These are phyloP conservation scores for Chaetogeoica ovagalla DNA, from an alignment of 2,888 invertebrate genomes.

Conservation along the genomic window DNA sequence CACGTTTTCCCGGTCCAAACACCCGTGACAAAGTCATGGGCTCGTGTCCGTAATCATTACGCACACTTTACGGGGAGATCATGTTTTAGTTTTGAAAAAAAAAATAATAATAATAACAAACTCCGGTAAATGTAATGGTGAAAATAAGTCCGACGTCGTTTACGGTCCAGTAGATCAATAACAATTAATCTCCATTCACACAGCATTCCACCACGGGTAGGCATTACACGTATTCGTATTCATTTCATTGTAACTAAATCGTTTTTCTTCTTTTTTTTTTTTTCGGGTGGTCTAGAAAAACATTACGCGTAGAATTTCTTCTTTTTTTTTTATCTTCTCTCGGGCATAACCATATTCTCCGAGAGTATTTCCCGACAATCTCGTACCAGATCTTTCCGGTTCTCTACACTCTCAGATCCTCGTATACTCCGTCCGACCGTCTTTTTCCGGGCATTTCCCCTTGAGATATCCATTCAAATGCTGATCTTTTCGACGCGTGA, in stretches of 20 bases:
- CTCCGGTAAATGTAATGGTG: background rate
- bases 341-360: too few species aligned
- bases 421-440: too few species aligned
- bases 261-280: background rate
- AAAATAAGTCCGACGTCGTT: conserved; percentile 33
- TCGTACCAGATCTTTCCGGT: too few species aligned
- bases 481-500: too few species aligned
- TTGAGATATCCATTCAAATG: too few species aligned
- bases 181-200: conserved; percentile 40
- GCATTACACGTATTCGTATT: background rate
- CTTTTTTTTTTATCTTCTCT: too few species aligned
- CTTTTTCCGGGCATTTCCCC: too few species aligned
- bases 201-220: background rate
- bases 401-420: too few species aligned
- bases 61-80: conserved; percentile 1
- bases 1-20: conserved; percentile 37
- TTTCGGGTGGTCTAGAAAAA: background rate
- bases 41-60: background rate
- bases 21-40: conserved; percentile 27
- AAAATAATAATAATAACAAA: conserved; percentile 1
- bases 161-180: conserved; percentile 36
- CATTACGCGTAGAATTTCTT: too few species aligned
- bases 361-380: too few species aligned
- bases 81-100: conserved; percentile 27
- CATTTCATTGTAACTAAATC: background rate